Percentiles rank a stretch among this genome's conserved stretches.
Conservation (phyloP, 2,888 invertebrate species). For the Petrolisthes cinctipes region DNA sequence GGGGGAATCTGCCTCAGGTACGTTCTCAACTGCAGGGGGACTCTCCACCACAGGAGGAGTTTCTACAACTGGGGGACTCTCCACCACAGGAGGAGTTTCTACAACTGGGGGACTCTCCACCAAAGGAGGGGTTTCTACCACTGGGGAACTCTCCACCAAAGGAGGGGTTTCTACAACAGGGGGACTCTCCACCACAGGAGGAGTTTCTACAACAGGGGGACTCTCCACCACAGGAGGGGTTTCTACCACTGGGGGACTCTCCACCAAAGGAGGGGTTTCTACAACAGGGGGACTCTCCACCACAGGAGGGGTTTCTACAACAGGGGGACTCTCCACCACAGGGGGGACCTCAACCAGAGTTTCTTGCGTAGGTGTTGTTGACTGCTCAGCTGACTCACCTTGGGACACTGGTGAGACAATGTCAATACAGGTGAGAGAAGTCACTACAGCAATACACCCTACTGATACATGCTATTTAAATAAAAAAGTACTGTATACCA, state of each 20-base stretch:
- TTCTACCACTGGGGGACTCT: not conserved
- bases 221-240: slow-evolving; percentile 11
- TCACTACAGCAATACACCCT: not conserved
- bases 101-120: not conserved
- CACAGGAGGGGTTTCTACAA: slow-evolving; percentile 14
- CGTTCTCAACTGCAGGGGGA: not conserved
- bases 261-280: not conserved
- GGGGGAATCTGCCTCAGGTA: not conserved
- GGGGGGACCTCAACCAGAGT: not conserved
- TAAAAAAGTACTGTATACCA: no score
- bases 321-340: slow-evolving; percentile 17
- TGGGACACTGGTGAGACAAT: not conserved
- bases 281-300: not conserved
- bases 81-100: not conserved
- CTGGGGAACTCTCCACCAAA: slow-evolving; percentile 6
- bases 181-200: not conserved
- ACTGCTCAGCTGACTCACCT: not conserved
- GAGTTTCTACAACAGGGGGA: not conserved
- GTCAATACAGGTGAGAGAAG: not conserved
- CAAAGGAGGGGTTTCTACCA: slow-evolving; percentile 10
- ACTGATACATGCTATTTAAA: not conserved
- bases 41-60: slow-evolving; percentile 10
- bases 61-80: not conserved
- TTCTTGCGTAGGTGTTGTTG: not conserved
- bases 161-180: slow-evolving; percentile 17